Conservation (phyloP, 2,113 vertebrate genomes). For the Saguinus midas region DNA sequence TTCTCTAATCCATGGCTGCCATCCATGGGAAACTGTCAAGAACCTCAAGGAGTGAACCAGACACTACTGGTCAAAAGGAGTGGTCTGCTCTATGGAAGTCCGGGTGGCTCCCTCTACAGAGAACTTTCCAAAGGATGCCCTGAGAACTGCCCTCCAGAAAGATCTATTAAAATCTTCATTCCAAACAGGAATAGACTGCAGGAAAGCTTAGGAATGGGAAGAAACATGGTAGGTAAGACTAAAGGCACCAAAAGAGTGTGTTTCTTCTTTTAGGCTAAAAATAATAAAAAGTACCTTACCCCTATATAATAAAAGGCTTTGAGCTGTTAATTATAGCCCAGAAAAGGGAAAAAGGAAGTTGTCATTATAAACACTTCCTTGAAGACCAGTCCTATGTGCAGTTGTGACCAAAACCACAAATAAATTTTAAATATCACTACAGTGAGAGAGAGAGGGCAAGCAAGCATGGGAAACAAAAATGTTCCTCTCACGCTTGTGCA, state of each 20-base stretch:
- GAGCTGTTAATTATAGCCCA: background rate
- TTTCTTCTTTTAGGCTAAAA: slow-evolving; percentile 23
- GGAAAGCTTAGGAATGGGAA: background rate
- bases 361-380: background rate
- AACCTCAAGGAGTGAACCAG: background rate
- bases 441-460: background rate
- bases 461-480: background rate
- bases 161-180: background rate
- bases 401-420: slow-evolving; percentile 6
- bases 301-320: background rate
- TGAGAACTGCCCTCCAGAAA: background rate
- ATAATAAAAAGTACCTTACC: background rate
- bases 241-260: background rate
- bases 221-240: background rate
- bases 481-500: background rate
- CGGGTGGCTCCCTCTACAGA: background rate
- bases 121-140: background rate
- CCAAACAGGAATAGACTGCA: background rate
- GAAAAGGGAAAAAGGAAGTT: slow-evolving; percentile 7
- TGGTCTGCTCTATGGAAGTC: background rate
- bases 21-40: background rate
- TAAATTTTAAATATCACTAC: background rate
- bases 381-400: background rate
- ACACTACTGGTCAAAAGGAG: background rate
- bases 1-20: background rate